phyloP scores from a whole-genome alignment of 2,888 invertebrate species.

The Hartigia nigra region DNA sequence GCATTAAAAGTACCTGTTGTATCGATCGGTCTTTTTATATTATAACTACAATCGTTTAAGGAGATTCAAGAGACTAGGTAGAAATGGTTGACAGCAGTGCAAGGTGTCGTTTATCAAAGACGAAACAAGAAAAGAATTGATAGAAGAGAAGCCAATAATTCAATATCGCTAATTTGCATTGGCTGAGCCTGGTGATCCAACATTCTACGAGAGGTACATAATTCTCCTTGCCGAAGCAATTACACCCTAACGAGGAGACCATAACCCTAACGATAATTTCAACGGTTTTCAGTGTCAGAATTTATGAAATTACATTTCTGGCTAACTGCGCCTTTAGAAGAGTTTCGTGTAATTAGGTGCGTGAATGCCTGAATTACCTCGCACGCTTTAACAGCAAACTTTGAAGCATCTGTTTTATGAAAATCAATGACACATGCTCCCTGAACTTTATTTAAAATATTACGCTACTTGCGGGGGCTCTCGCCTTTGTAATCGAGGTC shows the following conservation, averaged over 20 bases:
- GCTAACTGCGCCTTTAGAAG: background rate
- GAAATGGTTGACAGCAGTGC: background rate
- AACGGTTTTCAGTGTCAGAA: background rate
- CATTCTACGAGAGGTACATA: background rate
- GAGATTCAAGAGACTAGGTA: too few relatives aligned
- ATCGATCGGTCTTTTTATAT: background rate
- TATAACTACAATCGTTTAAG: background rate
- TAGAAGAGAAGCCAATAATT: background rate
- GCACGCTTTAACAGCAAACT: background rate
- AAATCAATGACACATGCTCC: background rate
- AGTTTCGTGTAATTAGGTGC: background rate
- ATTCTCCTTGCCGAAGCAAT: background rate
- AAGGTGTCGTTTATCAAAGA: background rate
- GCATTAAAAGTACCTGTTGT: too few relatives aligned
- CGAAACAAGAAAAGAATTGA: background rate
- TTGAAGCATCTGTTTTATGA: background rate
- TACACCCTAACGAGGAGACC: background rate
- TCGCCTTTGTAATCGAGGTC: background rate
- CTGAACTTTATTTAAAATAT: too few relatives aligned
- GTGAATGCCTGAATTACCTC: background rate
- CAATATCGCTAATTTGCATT: background rate
- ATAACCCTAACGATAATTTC: constrained; percentile 1
- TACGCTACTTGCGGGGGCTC: background rate
- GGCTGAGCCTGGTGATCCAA: background rate
- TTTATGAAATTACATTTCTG: constrained; percentile 3